A percentile compares a stretch with the other conserved stretches of the same genome.
phyloP scores from a whole-genome alignment of 2,888 invertebrate species.

The Alloplasta piceator region DNA sequence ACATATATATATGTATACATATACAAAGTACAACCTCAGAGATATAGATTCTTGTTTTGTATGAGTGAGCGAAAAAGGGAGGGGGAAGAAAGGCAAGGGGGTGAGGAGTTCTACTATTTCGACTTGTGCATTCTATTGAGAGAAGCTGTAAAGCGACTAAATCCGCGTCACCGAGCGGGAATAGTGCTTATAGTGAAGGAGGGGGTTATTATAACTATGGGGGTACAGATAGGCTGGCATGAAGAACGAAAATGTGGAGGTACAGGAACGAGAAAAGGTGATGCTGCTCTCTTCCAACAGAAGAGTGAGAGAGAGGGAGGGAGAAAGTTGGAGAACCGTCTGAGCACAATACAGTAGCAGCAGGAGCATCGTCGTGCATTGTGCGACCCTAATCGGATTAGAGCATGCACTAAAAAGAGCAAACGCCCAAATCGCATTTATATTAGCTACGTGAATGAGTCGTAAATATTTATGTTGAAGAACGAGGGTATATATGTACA shows the following conservation, averaged over 20 bases:
- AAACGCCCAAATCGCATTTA: constrained; percentile 83
- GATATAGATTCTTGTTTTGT: constrained; percentile 19
- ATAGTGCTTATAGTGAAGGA: constrained; percentile 69
- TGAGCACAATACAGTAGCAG: constrained; percentile 63
- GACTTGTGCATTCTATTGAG: constrained; percentile 78
- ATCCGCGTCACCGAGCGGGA: constrained; percentile 81
- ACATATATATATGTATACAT: constrained; percentile 35
- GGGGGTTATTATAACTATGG: neutral
- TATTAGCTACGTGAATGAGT: constrained; percentile 83
- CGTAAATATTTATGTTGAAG: constrained; percentile 82
- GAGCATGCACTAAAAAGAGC: constrained; percentile 82
- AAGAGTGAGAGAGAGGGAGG: constrained; percentile 35
- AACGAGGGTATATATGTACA: constrained; percentile 40
- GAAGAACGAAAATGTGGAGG: constrained; percentile 42
- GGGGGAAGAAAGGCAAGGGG: constrained; percentile 44
- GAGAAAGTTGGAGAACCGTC: constrained; percentile 46
- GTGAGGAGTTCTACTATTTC: constrained; percentile 67
- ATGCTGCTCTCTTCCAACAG: constrained; percentile 13
- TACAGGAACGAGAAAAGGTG: constrained; percentile 37
- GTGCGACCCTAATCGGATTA: constrained; percentile 81
- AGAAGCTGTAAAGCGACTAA: constrained; percentile 80
- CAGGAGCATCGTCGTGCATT: constrained; percentile 59
- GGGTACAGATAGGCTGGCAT: neutral
- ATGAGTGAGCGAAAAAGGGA: constrained; percentile 19
- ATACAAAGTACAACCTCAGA: constrained; percentile 11